Evolutionary conservation across 2,888 invertebrate genomes (phyloP).

Genomic region (Drosophila mulleri): DNA sequence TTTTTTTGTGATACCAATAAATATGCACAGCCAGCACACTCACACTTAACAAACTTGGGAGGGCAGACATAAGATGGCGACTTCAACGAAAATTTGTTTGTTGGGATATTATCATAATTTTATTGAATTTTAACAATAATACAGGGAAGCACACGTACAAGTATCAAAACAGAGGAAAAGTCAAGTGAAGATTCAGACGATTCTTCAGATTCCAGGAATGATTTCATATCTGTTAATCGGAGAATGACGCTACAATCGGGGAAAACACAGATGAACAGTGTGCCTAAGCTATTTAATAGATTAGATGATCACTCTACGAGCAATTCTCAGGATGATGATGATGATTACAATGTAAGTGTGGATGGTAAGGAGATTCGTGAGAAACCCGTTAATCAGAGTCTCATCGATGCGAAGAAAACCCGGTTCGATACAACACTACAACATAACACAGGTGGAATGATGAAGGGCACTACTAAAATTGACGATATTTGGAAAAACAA

Average conservation of each 20-base stretch:
- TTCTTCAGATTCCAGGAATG: constrained; percentile 82
- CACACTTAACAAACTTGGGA: constrained; percentile 5
- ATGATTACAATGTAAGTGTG: constrained; percentile 64
- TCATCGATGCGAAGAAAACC: constrained; percentile 57
- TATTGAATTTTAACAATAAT: constrained; percentile 27
- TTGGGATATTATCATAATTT: constrained; percentile 16
- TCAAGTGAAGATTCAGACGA: constrained; percentile 83
- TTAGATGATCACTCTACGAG: constrained; percentile 79
- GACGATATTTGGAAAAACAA: constrained; percentile 79
- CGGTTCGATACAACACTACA: constrained; percentile 11
- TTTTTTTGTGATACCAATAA: background rate
- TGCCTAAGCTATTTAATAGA: constrained; percentile 74
- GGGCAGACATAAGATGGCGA: background rate
- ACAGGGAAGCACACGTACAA: constrained; percentile 53
- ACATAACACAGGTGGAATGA: constrained; percentile 12
- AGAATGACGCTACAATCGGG: constrained; percentile 44
- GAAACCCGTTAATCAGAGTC: constrained; percentile 29
- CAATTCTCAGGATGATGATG: constrained; percentile 80
- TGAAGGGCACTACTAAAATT: constrained; percentile 62
- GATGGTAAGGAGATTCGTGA: constrained; percentile 43
- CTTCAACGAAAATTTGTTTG: constrained; percentile 4
- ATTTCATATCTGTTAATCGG: constrained; percentile 72
- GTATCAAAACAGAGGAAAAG: constrained; percentile 64
- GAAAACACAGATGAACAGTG: constrained; percentile 58
- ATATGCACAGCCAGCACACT: constrained; percentile 31